These are phyloP conservation scores for Narcine bancroftii DNA, from an alignment of 2,113 vertebrate species.

Conservation along the genomic window DNA sequence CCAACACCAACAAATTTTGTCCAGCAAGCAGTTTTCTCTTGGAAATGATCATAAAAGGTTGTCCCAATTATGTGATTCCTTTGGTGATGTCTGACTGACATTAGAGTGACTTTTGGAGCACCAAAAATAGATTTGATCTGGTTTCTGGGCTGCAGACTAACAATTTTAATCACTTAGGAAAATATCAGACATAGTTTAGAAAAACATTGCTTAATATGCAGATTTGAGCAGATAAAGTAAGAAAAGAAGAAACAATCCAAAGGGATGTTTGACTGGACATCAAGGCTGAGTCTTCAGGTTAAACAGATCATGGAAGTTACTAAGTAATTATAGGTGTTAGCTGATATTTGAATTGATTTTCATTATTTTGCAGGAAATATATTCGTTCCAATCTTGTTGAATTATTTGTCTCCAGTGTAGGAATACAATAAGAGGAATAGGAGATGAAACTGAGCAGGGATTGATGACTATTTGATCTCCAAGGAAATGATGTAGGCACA, in stretches of 20 bases:
- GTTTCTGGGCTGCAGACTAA: not conserved
- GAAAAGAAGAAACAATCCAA: not conserved
- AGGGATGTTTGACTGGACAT: not conserved
- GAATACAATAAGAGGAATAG: not conserved
- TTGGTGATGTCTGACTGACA: too few relatives aligned
- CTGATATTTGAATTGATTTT: not conserved
- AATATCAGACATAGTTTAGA: not conserved
- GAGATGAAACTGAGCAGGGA: not conserved
- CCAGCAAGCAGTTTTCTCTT: too few relatives aligned
- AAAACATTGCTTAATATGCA: not conserved
- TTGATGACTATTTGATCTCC: too few relatives aligned
- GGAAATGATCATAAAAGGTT: too few relatives aligned
- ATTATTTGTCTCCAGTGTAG: not conserved
- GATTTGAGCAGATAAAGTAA: not conserved
- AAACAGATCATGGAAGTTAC: not conserved
- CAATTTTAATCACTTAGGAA: not conserved
- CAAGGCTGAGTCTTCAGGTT: not conserved
- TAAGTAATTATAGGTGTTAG: not conserved
- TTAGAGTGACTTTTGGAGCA: too few relatives aligned
- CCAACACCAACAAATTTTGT: too few relatives aligned
- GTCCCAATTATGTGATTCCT: too few relatives aligned
- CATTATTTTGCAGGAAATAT: not conserved
- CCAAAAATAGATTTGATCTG: too few relatives aligned
- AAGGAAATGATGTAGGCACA: too few relatives aligned
- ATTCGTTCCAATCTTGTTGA: not conserved